Percentiles rank a stretch among this genome's conserved stretches.
Conservation (phyloP, 1,140 invertebrate genomes). For the Xylocopa sonorina region DNA sequence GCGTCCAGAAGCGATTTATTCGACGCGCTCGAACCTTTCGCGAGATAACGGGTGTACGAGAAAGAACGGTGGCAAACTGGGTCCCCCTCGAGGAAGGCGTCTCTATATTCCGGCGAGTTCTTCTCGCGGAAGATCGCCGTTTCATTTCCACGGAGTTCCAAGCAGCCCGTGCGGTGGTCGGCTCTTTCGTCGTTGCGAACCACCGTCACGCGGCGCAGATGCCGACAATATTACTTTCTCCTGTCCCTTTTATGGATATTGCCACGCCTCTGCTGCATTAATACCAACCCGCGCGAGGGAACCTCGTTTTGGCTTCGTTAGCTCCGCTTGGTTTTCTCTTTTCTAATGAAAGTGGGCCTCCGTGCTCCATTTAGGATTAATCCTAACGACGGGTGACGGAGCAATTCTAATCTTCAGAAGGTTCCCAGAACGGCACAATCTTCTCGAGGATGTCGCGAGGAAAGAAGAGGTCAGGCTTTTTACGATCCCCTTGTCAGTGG, state of each 20-base stretch:
- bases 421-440: no score
- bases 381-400: no score
- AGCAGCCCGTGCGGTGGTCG: neutral
- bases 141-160: slow-evolving; percentile 42
- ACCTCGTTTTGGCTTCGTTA: neutral
- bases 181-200: slow-evolving; percentile 25
- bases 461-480: neutral
- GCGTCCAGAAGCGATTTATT: slow-evolving; percentile 70
- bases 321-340: neutral
- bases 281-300: slow-evolving; percentile 20
- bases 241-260: slow-evolving; percentile 81
- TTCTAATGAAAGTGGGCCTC: neutral
- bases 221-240: slow-evolving; percentile 79
- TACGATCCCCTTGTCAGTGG: neutral
- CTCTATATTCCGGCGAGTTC: slow-evolving; percentile 30
- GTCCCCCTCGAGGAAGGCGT: neutral
- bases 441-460: no score
- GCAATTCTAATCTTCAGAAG: no score
- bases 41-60: neutral
- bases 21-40: slow-evolving; percentile 18
- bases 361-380: no score
- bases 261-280: slow-evolving; percentile 68
- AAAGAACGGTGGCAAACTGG: neutral
- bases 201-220: slow-evolving; percentile 72
- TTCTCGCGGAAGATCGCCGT: slow-evolving; percentile 55